These are phyloP conservation scores for Pseudochaenichthys georgianus DNA, from an alignment of 2,797 vertebrate genomes.

Conservation along the genomic window DNA sequence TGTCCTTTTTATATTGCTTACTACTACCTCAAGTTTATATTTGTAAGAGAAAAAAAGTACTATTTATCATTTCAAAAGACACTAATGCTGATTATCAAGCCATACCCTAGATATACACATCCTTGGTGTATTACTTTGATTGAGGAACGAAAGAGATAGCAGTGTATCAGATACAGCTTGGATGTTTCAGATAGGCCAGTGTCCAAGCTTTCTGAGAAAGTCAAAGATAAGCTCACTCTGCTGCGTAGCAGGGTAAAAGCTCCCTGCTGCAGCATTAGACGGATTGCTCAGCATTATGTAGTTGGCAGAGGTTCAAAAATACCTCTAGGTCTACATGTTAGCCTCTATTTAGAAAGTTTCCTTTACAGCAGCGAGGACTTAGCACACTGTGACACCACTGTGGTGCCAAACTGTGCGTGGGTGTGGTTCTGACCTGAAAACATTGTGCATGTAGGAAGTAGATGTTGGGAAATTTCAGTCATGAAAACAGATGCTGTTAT, in stretches of 20 bases:
- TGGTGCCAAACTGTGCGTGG: neutral
- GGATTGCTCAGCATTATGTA: conserved; percentile 26
- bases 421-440: conserved; percentile 23
- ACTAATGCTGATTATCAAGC: neutral
- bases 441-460: conserved; percentile 1
- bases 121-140: neutral
- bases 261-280: conserved; percentile 24
- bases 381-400: neutral
- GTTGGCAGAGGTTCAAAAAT: conserved; percentile 33
- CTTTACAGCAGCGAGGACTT: neutral
- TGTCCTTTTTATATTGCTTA: too few species aligned
- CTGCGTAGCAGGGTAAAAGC: conserved; percentile 4
- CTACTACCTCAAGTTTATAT: neutral
- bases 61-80: neutral
- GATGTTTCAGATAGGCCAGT: neutral
- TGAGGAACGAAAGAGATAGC: neutral
- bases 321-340: conserved; percentile 6
- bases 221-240: conserved; percentile 7
- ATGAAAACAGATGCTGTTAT: conserved; percentile 30
- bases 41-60: neutral
- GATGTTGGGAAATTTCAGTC: conserved; percentile 8
- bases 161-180: neutral
- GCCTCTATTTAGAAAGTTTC: conserved; percentile 5
- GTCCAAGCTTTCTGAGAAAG: conserved; percentile 6
- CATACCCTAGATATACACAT: neutral